Evolutionary conservation across 2,888 invertebrate species (phyloP), one percentile per base, ranked within the genome.

Genomic region (Eilema caniola): DNA sequence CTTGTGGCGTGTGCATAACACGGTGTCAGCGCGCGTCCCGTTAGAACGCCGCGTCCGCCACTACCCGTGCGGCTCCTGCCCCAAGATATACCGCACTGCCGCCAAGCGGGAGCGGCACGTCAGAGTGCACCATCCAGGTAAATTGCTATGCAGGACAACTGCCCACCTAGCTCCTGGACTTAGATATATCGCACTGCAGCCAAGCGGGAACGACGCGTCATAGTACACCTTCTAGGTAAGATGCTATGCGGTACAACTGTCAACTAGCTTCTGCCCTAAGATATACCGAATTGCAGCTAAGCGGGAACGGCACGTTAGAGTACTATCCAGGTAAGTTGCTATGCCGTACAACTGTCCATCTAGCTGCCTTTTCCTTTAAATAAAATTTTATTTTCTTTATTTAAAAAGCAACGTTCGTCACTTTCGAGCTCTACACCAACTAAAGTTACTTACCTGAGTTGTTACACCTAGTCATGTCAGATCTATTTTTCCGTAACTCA

Each of bases 51-150:
- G 97, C 20, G 97, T 97, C 61, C 96, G 97, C 20, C 97, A 97
- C 86, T 98, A 97, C 90, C 98, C 97, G 86, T 98, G 98, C 91
- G 97, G 97, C 83, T 97, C 97, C 83, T 98, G 98, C 89, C 97
- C 97, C 73, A 98, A 97, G 93, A 96, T 97, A 61, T 98, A 98
- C 91, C 97, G 98, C 89, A 97, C 98, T 75, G 98, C 97, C 84
- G 97, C 97, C 67, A 98, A 98, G 88, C 95, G 98, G 31, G 98
- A 98, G 90, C 96, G 96, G 1, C 98, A 98, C 88, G 97, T 98
- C 76, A 89, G 97, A 77, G 97, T 97, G 86, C 97, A 97, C 88
- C 98, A 98, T 61, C 61, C 61, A 33, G 33, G 61, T 53, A 10
- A 20, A 10, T n/a, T 53, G n/a, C 53, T 53, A n/a, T 37, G 33